phyloP scores from a whole-genome alignment of 2,888 invertebrate species.

The Lymantria monacha region DNA sequence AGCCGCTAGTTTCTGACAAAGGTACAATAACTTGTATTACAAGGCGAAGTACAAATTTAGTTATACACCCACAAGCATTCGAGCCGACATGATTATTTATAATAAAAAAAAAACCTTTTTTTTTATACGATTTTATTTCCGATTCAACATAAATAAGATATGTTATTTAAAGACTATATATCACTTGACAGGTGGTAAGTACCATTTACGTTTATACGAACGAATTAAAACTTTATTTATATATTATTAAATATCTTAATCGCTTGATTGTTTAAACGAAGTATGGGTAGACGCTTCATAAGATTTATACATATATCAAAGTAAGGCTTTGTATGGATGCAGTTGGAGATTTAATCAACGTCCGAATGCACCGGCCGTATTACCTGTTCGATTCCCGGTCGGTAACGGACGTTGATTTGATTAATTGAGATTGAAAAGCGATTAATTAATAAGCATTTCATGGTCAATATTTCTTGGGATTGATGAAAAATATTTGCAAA shows the following conservation, averaged over 20 bases:
- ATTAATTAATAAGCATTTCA: constrained; percentile 48
- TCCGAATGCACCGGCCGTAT: constrained; percentile 47
- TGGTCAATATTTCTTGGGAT: too few relatives aligned
- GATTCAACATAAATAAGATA: constrained; percentile 83
- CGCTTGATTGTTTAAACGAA: constrained; percentile 37
- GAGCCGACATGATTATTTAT: constrained; percentile 68
- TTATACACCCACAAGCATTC: constrained; percentile 67
- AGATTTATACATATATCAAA: constrained; percentile 80
- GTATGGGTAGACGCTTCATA: constrained; percentile 65
- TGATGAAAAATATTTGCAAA: too few relatives aligned
- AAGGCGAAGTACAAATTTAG: constrained; percentile 75
- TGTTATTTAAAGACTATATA: constrained; percentile 82
- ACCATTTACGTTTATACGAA: constrained; percentile 33
- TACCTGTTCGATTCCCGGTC: constrained; percentile 48
- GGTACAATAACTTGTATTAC: constrained; percentile 64
- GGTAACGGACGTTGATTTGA: constrained; percentile 47
- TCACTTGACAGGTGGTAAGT: constrained; percentile 82
- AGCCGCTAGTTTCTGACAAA: constrained; percentile 34
- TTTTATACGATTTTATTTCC: constrained; percentile 78
- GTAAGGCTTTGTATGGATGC: constrained; percentile 76
- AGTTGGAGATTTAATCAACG: constrained; percentile 80
- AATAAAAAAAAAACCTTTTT: constrained; percentile 63
- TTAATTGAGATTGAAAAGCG: constrained; percentile 49
- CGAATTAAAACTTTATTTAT: constrained; percentile 45
- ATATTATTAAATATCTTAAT: not conserved